Evolutionary conservation across 2,113 vertebrate species (phyloP).

Genomic region (Oncorhynchus tshawytscha): DNA sequence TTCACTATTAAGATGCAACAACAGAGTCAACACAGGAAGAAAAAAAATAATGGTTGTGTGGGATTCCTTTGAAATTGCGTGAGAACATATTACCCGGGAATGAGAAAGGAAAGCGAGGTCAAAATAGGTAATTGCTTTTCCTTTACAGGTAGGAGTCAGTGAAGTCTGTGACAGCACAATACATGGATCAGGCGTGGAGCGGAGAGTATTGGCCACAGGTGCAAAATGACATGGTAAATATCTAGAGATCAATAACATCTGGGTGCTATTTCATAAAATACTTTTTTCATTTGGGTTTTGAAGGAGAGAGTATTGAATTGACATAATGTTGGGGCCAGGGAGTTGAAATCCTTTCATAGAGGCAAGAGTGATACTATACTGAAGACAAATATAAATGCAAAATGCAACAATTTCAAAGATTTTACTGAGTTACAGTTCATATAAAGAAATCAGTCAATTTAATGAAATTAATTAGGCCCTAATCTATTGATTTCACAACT

Average conservation of each 20-base stretch:
- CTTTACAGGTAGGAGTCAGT: background rate
- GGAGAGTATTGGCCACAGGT: background rate
- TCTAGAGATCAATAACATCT: background rate
- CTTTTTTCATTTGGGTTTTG: background rate
- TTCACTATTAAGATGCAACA: background rate
- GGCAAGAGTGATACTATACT: too few species aligned
- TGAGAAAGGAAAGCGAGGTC: background rate
- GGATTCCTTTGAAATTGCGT: background rate
- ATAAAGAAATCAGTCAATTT: too few species aligned
- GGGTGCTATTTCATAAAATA: background rate
- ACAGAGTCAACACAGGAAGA: background rate
- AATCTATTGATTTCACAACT: too few species aligned
- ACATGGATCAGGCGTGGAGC: background rate
- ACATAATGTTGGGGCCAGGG: background rate
- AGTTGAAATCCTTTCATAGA: background rate
- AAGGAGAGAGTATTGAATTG: background rate
- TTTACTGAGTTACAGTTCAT: too few species aligned
- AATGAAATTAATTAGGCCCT: too few species aligned
- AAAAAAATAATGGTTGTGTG: background rate
- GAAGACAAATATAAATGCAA: too few species aligned
- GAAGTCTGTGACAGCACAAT: background rate
- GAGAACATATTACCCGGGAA: background rate
- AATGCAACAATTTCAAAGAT: too few species aligned
- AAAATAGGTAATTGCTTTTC: conserved; percentile 5
- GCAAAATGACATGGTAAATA: background rate